Evolutionary conservation across 1,140 invertebrate genomes (phyloP).

Genomic region (Trachymyrmex septentrionalis): DNA sequence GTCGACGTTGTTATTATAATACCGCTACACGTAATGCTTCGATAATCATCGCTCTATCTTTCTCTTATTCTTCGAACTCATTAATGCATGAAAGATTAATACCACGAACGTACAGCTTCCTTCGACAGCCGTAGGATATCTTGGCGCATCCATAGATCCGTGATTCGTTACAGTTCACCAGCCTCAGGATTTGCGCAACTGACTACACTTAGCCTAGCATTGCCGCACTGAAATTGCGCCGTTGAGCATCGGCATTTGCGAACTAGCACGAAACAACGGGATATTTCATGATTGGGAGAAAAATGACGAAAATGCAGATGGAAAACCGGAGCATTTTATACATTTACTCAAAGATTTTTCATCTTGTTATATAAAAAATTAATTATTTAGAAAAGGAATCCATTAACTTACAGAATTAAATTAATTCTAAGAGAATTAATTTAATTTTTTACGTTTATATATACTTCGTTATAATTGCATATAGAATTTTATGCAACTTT

Average conservation of each 20-base stretch:
- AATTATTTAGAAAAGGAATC: background rate
- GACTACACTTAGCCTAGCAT: constrained; percentile 26
- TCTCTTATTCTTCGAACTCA: constrained; percentile 35
- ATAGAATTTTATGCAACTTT: background rate
- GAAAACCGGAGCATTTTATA: constrained; percentile 5
- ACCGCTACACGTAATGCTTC: constrained; percentile 36
- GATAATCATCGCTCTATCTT: constrained; percentile 29
- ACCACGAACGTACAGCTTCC: constrained; percentile 21
- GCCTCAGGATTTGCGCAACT: constrained; percentile 58
- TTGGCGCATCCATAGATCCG: constrained; percentile 34
- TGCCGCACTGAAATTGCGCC: constrained; percentile 60
- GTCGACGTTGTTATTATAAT: background rate
- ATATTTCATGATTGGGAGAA: constrained; percentile 37
- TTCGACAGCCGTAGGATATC: background rate
- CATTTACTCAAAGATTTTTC: background rate
- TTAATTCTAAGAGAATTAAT: too few relatives aligned
- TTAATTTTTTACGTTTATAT: background rate
- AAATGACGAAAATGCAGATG: constrained; percentile 28
- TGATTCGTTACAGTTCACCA: constrained; percentile 60
- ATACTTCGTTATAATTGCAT: background rate
- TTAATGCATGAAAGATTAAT: constrained; percentile 59
- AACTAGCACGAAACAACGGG: constrained; percentile 45
- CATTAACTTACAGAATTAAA: background rate
- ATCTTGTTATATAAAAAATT: background rate
- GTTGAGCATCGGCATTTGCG: constrained; percentile 18